phyloP scores from a whole-genome alignment of 2,113 vertebrate genomes.

The Turdus rufiventris region DNA sequence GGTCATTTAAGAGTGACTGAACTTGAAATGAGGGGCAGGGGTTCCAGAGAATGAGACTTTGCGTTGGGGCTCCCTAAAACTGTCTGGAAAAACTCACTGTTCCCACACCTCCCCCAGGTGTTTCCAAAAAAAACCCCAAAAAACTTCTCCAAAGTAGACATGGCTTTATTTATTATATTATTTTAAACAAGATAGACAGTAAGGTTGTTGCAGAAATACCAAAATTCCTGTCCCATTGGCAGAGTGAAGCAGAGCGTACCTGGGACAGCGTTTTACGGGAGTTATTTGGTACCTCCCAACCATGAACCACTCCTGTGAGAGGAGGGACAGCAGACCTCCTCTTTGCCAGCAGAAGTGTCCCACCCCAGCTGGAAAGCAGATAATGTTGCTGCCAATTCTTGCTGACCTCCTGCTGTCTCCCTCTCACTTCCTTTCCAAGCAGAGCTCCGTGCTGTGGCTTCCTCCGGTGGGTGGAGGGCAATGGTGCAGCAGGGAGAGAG shows the following conservation, averaged over 20 bases:
- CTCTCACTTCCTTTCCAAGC: background rate
- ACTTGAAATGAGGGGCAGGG: background rate
- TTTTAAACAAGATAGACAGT: background rate
- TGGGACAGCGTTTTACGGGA: slow-evolving; percentile 18
- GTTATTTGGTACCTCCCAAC: slow-evolving; percentile 51
- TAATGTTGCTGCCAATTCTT: background rate
- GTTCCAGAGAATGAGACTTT: background rate
- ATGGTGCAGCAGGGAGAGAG: background rate
- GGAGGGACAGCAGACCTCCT: background rate
- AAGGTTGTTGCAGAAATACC: background rate
- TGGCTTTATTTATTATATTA: slow-evolving; percentile 1
- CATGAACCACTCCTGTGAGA: slow-evolving; percentile 4
- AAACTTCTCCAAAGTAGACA: background rate
- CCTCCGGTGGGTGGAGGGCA: background rate
- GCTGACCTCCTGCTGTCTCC: fast-evolving
- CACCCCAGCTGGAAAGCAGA: background rate
- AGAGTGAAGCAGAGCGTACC: background rate
- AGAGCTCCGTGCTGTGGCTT: background rate
- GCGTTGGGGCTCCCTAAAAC: background rate
- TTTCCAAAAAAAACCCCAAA: background rate
- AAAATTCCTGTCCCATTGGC: background rate
- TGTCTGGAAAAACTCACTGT: background rate
- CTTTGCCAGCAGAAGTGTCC: background rate
- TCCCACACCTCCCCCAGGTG: background rate
- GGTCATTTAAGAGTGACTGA: background rate